These are phyloP conservation scores for Marcusenius ussheri DNA, from an alignment of 2,113 vertebrate genomes.

Conservation along the genomic window DNA sequence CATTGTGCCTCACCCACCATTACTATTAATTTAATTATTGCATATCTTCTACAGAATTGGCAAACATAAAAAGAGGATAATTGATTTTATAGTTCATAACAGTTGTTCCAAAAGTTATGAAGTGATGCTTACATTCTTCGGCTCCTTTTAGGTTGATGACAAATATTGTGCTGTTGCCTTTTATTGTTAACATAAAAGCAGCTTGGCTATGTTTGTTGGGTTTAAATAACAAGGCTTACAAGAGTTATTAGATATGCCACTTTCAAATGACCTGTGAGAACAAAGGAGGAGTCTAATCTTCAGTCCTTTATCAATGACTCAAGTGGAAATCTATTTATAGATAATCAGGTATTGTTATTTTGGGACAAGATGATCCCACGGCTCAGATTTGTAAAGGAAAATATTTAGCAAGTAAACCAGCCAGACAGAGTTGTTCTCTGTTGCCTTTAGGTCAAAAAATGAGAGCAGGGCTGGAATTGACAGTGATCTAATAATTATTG, in stretches of 20 bases:
- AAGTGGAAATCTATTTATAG: slow-evolving; percentile 13
- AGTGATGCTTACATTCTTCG: not conserved
- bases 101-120: not conserved
- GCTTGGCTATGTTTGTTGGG: not conserved
- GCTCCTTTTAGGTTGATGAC: not conserved
- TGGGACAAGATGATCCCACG: not conserved
- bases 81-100: not conserved
- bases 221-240: not conserved
- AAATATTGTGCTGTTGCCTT: not conserved
- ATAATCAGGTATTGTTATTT: not conserved
- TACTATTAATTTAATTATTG: not conserved
- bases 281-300: not conserved
- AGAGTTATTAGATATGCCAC: not conserved
- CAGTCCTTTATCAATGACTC: not conserved
- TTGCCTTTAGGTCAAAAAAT: not conserved
- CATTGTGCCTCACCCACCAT: not conserved
- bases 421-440: not conserved
- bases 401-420: not conserved
- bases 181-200: not conserved
- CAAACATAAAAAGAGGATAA: not conserved
- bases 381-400: not conserved
- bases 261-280: not conserved
- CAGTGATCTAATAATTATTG: not conserved
- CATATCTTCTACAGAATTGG: not conserved
- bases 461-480: not conserved